Conservation (phyloP, 2,797 vertebrate species). For the Phrynocephalus guinanensis region DNA sequence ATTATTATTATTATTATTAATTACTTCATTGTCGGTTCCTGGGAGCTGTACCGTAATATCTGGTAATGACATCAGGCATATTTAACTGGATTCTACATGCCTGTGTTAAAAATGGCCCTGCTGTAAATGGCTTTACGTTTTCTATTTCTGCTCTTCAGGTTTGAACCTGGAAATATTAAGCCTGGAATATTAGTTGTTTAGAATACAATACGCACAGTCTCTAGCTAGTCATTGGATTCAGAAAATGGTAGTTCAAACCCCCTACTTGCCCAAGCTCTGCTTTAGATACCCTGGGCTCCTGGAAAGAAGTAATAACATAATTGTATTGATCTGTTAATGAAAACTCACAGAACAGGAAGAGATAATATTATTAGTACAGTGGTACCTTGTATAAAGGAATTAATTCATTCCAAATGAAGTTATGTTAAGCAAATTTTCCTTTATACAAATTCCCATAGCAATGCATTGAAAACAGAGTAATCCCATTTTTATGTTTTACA, state of each 20-base stretch:
- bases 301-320: background rate
- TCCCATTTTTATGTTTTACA: too few relatives aligned
- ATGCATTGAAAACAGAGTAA: too few relatives aligned
- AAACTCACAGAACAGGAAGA: too few relatives aligned
- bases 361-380: too few relatives aligned
- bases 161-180: background rate
- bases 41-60: background rate
- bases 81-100: background rate
- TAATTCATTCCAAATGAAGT: too few relatives aligned
- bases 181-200: background rate
- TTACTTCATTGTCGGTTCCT: background rate
- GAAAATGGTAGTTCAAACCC: background rate
- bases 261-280: background rate
- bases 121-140: background rate
- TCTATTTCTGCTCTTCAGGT: background rate
- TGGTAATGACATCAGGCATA: background rate
- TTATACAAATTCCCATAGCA: too few relatives aligned
- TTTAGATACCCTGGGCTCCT: background rate
- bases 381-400: too few relatives aligned
- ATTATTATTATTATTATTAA: too few relatives aligned
- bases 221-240: background rate
- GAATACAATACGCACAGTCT: background rate
- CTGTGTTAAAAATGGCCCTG: background rate
- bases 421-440: too few relatives aligned
- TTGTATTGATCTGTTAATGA: too few relatives aligned